These are phyloP conservation scores for Allenopithecus nigroviridis DNA, from an alignment of 2,797 vertebrate species.

Conservation along the genomic window DNA sequence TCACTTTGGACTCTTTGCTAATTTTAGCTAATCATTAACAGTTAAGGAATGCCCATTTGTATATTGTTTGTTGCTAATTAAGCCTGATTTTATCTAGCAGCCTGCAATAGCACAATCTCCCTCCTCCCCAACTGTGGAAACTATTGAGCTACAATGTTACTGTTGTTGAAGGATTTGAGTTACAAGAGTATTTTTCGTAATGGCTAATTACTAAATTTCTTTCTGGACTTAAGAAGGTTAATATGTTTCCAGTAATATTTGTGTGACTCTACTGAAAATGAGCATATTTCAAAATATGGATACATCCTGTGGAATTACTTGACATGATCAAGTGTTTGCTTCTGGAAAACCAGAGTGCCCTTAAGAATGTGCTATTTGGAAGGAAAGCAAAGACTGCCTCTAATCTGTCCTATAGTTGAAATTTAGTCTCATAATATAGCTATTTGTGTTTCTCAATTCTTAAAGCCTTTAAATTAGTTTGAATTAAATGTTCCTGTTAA, in stretches of 20 bases:
- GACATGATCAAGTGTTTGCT: background rate
- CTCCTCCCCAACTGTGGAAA: background rate
- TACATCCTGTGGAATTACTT: background rate
- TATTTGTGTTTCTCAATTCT: background rate
- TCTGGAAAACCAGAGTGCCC: background rate
- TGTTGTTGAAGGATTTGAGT: background rate
- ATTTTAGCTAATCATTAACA: slow-evolving; percentile 18
- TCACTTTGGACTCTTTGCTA: background rate
- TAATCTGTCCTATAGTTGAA: background rate
- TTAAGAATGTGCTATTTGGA: background rate
- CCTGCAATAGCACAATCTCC: background rate
- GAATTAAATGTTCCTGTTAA: background rate
- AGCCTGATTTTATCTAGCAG: background rate
- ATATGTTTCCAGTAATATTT: background rate
- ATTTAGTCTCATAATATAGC: background rate
- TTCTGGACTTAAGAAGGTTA: background rate
- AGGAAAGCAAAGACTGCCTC: background rate
- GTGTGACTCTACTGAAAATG: background rate
- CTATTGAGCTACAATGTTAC: background rate
- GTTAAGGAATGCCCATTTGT: background rate
- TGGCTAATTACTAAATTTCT: background rate
- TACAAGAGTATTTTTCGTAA: background rate
- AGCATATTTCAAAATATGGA: background rate
- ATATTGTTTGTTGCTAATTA: background rate
- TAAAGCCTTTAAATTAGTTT: slow-evolving; percentile 15